phyloP scores from a whole-genome alignment of 2,797 vertebrate genomes.

The Acipenser ruthenus region DNA sequence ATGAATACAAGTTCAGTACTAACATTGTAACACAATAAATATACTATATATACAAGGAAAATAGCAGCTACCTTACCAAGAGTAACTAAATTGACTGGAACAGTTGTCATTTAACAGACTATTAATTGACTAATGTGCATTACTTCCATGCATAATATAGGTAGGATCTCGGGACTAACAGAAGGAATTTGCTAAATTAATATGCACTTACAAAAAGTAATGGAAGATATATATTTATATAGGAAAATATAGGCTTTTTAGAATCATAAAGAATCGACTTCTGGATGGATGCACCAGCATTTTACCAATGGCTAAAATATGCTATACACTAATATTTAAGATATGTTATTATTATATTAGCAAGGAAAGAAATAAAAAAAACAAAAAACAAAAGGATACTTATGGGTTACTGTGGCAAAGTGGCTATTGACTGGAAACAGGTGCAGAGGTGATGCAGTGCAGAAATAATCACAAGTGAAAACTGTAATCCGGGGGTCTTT shows the following conservation, averaged over 20 bases:
- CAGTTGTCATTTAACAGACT: slow-evolving; percentile 91
- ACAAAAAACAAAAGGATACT: too few relatives aligned
- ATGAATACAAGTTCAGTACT: too few relatives aligned
- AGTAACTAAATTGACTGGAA: slow-evolving; percentile 92
- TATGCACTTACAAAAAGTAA: slow-evolving; percentile 30
- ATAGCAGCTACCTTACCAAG: slow-evolving; percentile 38
- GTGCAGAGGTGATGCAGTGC: too few relatives aligned
- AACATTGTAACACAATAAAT: too few relatives aligned
- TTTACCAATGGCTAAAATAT: not conserved
- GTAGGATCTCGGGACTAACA: slow-evolving; percentile 72
- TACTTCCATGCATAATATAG: slow-evolving; percentile 64
- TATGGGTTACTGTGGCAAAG: too few relatives aligned
- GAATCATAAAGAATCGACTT: slow-evolving; percentile 35
- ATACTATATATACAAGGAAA: slow-evolving; percentile 24
- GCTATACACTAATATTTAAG: too few relatives aligned
- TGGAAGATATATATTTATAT: slow-evolving; percentile 22
- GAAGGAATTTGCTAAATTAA: slow-evolving; percentile 68
- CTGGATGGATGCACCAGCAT: slow-evolving; percentile 42
- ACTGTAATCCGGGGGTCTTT: too few relatives aligned
- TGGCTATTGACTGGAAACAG: too few relatives aligned
- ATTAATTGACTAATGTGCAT: slow-evolving; percentile 98
- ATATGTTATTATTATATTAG: too few relatives aligned
- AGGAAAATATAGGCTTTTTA: slow-evolving; percentile 31
- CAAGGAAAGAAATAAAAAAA: too few relatives aligned
- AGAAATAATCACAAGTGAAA: too few relatives aligned